Conservation (phyloP, 2,113 vertebrate genomes). For the Ranitomeya variabilis region DNA sequence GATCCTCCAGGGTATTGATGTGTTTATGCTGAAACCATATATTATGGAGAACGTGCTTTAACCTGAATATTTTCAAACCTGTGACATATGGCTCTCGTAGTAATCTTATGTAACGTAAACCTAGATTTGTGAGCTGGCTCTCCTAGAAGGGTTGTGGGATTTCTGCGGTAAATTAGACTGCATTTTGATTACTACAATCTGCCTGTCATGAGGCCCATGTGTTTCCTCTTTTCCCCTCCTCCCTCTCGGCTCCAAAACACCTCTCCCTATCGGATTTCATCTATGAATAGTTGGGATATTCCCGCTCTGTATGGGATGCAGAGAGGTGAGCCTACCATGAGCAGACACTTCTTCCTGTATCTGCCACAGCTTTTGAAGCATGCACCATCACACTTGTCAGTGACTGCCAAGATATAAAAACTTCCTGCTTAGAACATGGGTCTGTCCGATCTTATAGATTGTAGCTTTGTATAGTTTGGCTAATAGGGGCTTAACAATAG, state of each 20-base stretch:
- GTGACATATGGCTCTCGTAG: conserved; percentile 35
- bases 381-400: background rate
- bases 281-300: conserved; percentile 14
- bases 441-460: background rate
- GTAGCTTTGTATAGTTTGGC: background rate
- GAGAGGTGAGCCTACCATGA: too few relatives aligned
- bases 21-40: conserved; percentile 11
- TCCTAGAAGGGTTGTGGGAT: background rate
- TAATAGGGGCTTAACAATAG: background rate
- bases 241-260: conserved; percentile 11
- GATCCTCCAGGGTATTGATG: background rate
- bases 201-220: conserved; percentile 34
- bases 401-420: conserved; percentile 30
- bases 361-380: background rate
- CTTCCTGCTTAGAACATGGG: conserved; percentile 23
- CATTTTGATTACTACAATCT: conserved; percentile 45
- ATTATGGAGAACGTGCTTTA: background rate
- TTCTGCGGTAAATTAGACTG: conserved; percentile 40
- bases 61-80: conserved; percentile 32
- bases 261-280: conserved; percentile 45
- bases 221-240: conserved; percentile 31
- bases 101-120: conserved; percentile 49
- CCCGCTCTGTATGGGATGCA: background rate
- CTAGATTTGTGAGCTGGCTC: conserved; percentile 11
- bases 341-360: background rate